phyloP scores from a whole-genome alignment of 2,888 invertebrate genomes.

The Drosophila aldrichi region DNA sequence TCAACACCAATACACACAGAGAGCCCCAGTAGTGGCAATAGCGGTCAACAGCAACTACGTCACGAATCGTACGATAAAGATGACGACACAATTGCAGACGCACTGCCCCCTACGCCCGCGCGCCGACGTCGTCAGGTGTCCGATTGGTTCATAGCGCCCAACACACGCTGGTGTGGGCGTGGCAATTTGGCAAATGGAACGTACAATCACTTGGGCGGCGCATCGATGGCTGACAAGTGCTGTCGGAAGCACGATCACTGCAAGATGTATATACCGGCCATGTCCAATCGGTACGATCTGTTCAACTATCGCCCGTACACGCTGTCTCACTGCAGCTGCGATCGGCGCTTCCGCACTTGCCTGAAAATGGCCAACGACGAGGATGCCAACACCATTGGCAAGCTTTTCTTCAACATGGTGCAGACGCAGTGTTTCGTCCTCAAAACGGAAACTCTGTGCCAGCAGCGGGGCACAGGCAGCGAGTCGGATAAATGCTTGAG shows the following conservation, averaged over 20 bases:
- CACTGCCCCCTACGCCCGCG: slow-evolving; percentile 22
- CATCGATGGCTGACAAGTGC: slow-evolving; percentile 93
- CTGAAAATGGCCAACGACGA: slow-evolving; percentile 94
- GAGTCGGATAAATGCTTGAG: slow-evolving; percentile 87
- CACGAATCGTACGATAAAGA: slow-evolving; percentile 71
- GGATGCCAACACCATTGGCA: slow-evolving; percentile 95
- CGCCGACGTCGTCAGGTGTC: slow-evolving; percentile 78
- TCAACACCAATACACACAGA: slow-evolving; percentile 34
- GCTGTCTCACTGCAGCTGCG: slow-evolving; percentile 96
- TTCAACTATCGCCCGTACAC: slow-evolving; percentile 96
- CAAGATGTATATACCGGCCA: slow-evolving; percentile 92
- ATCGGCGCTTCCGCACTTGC: slow-evolving; percentile 96
- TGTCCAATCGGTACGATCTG: slow-evolving; percentile 93
- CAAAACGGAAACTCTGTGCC: slow-evolving; percentile 91
- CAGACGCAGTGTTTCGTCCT: slow-evolving; percentile 96
- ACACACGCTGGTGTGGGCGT: slow-evolving; percentile 97
- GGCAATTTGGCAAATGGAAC: slow-evolving; percentile 91
- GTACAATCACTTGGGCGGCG: slow-evolving; percentile 93
- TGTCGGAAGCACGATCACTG: slow-evolving; percentile 96
- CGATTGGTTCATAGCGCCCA: slow-evolving; percentile 92
- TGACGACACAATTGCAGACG: slow-evolving; percentile 49
- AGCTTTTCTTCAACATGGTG: slow-evolving; percentile 97
- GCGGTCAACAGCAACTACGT: slow-evolving; percentile 45
- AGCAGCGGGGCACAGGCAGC: slow-evolving; percentile 92
- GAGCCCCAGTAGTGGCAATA: slow-evolving; percentile 20